Conservation (phyloP, 64 coral and sea anemone genomes). For the Trachythela sp. region DNA sequence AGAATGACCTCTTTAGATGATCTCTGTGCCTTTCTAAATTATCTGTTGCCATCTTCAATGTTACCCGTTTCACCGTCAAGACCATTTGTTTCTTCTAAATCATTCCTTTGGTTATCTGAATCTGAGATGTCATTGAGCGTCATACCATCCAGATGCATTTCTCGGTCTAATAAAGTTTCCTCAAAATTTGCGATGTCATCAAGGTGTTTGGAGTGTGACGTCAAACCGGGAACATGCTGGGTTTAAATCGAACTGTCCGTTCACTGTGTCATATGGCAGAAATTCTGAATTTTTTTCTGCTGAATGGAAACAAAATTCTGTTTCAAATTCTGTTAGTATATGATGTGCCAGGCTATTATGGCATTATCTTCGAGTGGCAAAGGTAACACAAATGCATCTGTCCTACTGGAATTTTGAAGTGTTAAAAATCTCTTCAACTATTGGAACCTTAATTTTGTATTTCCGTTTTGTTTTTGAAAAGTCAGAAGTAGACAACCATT, state of each 20-base stretch:
- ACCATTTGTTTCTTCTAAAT: not conserved
- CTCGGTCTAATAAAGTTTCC: not conserved
- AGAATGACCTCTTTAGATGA: constrained; percentile 3
- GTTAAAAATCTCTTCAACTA: not conserved
- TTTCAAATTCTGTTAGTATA: constrained; percentile 18
- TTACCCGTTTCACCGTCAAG: too few relatives aligned
- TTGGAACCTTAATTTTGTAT: constrained; percentile 1
- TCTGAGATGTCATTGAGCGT: too few relatives aligned
- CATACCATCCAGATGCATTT: not conserved
- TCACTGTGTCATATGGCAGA: not conserved
- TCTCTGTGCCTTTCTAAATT: not conserved
- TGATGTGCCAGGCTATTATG: not conserved
- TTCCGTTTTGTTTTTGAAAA: not conserved
- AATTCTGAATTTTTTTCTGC: constrained; percentile 4
- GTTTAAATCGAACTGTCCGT: not conserved
- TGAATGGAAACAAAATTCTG: not conserved
- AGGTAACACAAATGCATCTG: constrained; percentile 10
- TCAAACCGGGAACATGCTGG: not conserved
- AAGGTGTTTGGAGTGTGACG: not conserved
- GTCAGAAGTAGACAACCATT: not conserved
- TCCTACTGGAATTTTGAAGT: not conserved
- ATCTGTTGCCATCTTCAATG: constrained; percentile 28
- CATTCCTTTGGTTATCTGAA: not conserved
- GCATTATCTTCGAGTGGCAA: constrained; percentile 15
- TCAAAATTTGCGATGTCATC: not conserved